Percentiles rank a stretch among this genome's conserved stretches.
These are phyloP conservation scores for Erannis defoliaria DNA, from an alignment of 2,888 invertebrate genomes.

Conservation along the genomic window DNA sequence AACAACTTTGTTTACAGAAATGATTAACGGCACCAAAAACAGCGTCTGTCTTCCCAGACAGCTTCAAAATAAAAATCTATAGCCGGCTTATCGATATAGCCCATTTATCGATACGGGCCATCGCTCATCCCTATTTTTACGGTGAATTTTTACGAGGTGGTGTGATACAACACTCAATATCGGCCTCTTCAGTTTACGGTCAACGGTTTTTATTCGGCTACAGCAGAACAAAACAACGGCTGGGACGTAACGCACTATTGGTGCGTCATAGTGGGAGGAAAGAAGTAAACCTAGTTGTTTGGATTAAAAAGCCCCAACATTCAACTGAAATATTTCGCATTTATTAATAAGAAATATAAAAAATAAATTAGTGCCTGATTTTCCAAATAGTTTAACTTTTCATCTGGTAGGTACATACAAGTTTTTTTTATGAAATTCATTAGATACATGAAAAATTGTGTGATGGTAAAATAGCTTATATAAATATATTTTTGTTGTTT, in stretches of 20 bases:
- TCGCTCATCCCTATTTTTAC: slow-evolving; percentile 39
- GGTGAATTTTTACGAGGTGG: slow-evolving; percentile 47
- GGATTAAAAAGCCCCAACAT: not conserved
- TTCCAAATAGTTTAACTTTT: no score
- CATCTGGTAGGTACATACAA: no score
- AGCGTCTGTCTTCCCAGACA: not conserved
- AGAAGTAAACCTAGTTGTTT: not conserved
- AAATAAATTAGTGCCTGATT: no score
- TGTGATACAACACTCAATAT: slow-evolving; percentile 72
- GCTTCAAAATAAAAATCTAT: slow-evolving; percentile 5
- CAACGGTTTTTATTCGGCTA: slow-evolving; percentile 73
- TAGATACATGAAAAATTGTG: no score
- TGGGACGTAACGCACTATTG: slow-evolving; percentile 21
- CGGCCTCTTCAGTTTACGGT: slow-evolving; percentile 77
- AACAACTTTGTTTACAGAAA: not conserved
- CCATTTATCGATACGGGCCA: slow-evolving; percentile 30
- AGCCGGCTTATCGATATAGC: slow-evolving; percentile 13
- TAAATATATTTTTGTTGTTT: no score
- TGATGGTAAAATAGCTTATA: no score
- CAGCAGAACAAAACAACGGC: slow-evolving; percentile 58
- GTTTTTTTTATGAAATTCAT: no score
- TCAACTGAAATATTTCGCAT: not conserved
- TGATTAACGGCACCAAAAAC: not conserved
- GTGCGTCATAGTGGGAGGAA: slow-evolving; percentile 5
- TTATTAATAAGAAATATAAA: no score